These are phyloP conservation scores for Neolamprologus tretocephalus DNA, from an alignment of 2,113 vertebrate species.

Conservation along the genomic window DNA sequence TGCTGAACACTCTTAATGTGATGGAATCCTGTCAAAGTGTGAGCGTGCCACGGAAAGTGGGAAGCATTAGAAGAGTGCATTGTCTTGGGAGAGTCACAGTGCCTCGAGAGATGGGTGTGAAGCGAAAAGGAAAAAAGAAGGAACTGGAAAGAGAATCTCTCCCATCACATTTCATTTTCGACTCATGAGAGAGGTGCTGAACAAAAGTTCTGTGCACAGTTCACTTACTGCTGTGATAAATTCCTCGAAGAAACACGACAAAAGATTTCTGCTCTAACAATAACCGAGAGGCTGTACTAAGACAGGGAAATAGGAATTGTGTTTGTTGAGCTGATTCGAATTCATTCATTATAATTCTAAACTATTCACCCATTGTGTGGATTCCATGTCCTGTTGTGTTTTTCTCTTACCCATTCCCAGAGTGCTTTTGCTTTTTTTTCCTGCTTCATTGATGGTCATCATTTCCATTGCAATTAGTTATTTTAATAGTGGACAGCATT, in stretches of 20 bases:
- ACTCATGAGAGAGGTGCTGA: conserved; percentile 16
- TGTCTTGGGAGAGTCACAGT: conserved; percentile 10
- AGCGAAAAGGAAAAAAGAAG: neutral
- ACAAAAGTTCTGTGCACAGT: neutral
- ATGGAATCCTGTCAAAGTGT: conserved; percentile 19
- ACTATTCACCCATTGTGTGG: conserved; percentile 9
- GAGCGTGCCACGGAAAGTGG: conserved; percentile 17
- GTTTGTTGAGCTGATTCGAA: conserved; percentile 22
- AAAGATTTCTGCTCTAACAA: neutral
- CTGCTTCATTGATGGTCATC: conserved; percentile 5
- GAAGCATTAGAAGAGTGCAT: conserved; percentile 32
- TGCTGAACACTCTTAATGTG: conserved; percentile 37
- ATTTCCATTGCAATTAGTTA: conserved; percentile 41
- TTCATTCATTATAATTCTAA: neutral
- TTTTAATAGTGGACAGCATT: conserved; percentile 21
- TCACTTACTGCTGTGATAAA: neutral
- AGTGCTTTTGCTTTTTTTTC: neutral
- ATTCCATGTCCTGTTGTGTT: neutral
- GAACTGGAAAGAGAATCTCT: conserved; percentile 19
- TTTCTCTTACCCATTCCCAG: neutral
- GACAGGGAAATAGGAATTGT: neutral
- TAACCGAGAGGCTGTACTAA: neutral
- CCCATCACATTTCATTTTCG: conserved; percentile 28
- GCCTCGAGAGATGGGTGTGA: neutral
- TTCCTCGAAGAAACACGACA: neutral